Percentiles rank a stretch among this genome's conserved stretches.
These are phyloP conservation scores for Donacobius atricapilla DNA, from an alignment of 2,113 vertebrate genomes.

Conservation along the genomic window DNA sequence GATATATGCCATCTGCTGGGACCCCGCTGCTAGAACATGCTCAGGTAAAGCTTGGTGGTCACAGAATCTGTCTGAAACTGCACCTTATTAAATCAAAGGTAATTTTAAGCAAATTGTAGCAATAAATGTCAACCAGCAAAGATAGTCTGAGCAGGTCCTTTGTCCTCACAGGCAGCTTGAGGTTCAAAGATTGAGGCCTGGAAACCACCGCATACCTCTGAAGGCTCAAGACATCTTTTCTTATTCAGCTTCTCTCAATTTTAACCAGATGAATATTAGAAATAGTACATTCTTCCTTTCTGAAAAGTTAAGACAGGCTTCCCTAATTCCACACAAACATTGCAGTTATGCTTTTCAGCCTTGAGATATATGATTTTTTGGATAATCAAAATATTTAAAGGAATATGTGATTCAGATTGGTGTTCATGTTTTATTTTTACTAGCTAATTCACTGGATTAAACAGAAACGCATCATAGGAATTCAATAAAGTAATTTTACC, in stretches of 20 bases:
- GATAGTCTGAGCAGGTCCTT: background rate
- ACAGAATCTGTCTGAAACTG: background rate
- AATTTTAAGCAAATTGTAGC: background rate
- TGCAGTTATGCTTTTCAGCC: background rate
- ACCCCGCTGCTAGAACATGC: background rate
- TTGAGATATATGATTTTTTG: background rate
- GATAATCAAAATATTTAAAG: background rate
- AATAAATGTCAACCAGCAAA: background rate
- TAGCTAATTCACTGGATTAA: background rate
- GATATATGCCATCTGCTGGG: background rate
- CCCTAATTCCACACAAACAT: background rate
- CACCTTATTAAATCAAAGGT: background rate
- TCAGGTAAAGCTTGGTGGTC: background rate
- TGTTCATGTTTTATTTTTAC: background rate
- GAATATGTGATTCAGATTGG: background rate
- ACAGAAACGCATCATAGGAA: background rate
- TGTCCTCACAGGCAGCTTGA: background rate
- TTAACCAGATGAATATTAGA: background rate
- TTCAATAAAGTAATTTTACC: background rate
- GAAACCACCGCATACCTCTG: background rate
- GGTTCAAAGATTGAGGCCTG: background rate
- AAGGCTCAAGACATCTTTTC: background rate
- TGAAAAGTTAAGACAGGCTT: background rate
- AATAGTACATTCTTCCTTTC: background rate
- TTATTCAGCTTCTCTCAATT: background rate